Base-by-base conservation (phyloP, 64 coral and sea anemone species). In the Porites lutea region DNA sequence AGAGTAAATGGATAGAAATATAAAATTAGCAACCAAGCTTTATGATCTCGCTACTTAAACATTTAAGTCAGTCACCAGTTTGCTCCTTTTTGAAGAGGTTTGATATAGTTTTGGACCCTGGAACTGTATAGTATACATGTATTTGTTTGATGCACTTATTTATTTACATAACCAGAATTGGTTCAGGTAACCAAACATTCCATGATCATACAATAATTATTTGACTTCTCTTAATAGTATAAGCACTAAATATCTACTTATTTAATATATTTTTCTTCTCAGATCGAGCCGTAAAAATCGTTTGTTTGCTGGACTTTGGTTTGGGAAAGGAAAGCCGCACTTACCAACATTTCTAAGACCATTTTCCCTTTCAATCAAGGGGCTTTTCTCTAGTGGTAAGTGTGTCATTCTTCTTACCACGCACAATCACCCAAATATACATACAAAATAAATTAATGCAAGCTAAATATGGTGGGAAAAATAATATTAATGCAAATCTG, bases 271-370 rank as follows among this genome's bases (percentile, higher is more conserved):
- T 80, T 14, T 80, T 5, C 43, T 12, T 8, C 11, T 1, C 13
- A 83, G 80, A 47, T 83, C 48, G 3, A 83, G 80, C 11, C n/a
- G 80, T 3, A 27, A 13, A 27, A 83, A 83, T 83, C 51, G 80
- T 12, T 47, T 83, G 1, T 64, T 83, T 83, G 80, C 80, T 66
- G 80, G 80, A 2, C 80, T 83, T 19, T 83, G 80, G 80, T 83
- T 83, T 83, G 80, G 80, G n/a, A 83, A 83, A 83, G 80, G 80
- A 19, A 83, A 83, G 11, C 80, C 80, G 14, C 59, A 83, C 19
- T 67, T 83, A 5, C 80, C 80, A 1, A 83, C 80, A 8, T 83
- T 83, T 18, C 54, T 83, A 21, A 65, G 20, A 15, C 80, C 80
- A 83, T 83, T 83, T 65, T 9, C 55, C 3, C 5, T 22, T 2